These are phyloP conservation scores for Erebia aethiops DNA, from an alignment of 2,888 invertebrate species.

Conservation along the genomic window DNA sequence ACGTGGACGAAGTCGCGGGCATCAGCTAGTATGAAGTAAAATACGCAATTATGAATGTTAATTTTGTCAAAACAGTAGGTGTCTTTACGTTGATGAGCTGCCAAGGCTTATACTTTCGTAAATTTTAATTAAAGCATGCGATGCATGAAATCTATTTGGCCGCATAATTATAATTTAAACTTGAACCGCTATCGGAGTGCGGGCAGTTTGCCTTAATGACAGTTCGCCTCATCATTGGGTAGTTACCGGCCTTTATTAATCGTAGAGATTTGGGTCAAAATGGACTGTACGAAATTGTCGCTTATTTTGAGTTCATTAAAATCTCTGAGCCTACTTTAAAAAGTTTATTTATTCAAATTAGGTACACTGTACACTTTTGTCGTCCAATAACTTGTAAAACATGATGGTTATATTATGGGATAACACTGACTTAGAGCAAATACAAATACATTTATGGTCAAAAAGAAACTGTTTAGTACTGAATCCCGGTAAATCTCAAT, in stretches of 20 bases:
- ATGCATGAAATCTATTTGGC: slow-evolving; percentile 16
- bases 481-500: too few species aligned
- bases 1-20: too few species aligned
- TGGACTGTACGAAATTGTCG: background rate
- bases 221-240: slow-evolving; percentile 15
- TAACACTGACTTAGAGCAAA: too few species aligned
- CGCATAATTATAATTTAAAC: slow-evolving; percentile 20
- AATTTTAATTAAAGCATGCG: slow-evolving; percentile 18
- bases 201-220: slow-evolving; percentile 25
- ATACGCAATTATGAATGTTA: too few species aligned
- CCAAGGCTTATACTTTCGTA: background rate
- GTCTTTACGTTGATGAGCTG: background rate
- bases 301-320: slow-evolving; percentile 6
- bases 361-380: too few species aligned
- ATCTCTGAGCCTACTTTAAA: background rate
- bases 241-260: slow-evolving; percentile 18
- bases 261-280: background rate
- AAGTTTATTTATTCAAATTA: too few species aligned
- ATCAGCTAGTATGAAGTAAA: too few species aligned
- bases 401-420: too few species aligned
- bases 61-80: too few species aligned
- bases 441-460: too few species aligned
- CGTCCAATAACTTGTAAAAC: too few species aligned
- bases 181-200: slow-evolving; percentile 14
- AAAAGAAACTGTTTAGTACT: too few species aligned